Conservation (phyloP, 2,797 vertebrate species). For the Poecilia gillii region DNA sequence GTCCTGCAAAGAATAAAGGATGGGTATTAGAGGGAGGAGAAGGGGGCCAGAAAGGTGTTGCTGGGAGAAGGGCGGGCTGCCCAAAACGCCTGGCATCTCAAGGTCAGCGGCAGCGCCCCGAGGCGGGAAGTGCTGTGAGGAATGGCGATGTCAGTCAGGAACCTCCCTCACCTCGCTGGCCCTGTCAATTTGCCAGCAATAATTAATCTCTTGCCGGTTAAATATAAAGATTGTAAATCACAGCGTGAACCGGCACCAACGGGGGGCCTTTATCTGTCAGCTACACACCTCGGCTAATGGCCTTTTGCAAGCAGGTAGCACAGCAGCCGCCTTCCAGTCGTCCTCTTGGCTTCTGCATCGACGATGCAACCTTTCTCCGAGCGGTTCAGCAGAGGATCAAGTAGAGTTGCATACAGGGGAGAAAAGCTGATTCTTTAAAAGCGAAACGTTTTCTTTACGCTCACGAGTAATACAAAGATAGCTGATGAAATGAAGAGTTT, state of each 20-base stretch:
- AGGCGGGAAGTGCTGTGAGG: conserved; percentile 63
- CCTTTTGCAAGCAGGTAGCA: conserved; percentile 69
- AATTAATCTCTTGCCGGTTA: conserved; percentile 81
- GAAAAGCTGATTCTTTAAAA: not conserved
- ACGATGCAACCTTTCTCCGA: conserved; percentile 37
- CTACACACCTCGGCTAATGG: conserved; percentile 75
- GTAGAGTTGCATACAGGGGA: conserved; percentile 22
- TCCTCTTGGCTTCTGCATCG: conserved; percentile 65
- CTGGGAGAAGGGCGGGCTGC: conserved; percentile 47
- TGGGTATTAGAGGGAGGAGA: conserved; percentile 43
- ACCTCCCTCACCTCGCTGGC: conserved; percentile 67
- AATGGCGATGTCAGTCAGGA: conserved; percentile 70
- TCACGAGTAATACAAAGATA: not conserved
- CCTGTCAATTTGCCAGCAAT: conserved; percentile 71
- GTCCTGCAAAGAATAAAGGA: conserved; percentile 55
- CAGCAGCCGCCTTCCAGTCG: conserved; percentile 58
- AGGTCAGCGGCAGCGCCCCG: conserved; percentile 71
- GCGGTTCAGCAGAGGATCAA: conserved; percentile 28
- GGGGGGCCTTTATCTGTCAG: conserved; percentile 78
- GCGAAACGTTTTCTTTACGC: not conserved
- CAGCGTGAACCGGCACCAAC: conserved; percentile 69
- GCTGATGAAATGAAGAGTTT: not conserved
- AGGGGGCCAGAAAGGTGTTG: conserved; percentile 36
- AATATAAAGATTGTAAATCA: conserved; percentile 84
- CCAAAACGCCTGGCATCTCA: conserved; percentile 65